Conservation (phyloP, 1,140 invertebrate species). For the Drosophila neocordata region DNA sequence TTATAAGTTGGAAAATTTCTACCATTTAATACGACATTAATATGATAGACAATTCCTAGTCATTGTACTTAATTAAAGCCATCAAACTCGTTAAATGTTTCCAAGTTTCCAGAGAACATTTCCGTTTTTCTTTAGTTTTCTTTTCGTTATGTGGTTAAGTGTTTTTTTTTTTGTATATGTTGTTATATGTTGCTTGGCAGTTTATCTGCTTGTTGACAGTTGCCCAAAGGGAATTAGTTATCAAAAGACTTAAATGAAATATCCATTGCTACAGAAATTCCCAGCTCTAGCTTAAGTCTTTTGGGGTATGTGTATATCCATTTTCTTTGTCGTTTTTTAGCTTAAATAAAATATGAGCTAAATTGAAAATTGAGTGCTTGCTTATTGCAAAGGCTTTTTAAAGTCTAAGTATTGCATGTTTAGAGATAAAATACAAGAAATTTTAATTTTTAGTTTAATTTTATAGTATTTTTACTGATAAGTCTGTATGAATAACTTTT, state of each 20-base stretch:
- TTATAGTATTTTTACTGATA: too few species aligned
- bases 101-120: not conserved
- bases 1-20: conserved; percentile 38
- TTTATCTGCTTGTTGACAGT: conserved; percentile 75
- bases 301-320: conserved; percentile 14
- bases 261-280: conserved; percentile 55
- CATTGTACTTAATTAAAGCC: conserved; percentile 9
- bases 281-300: conserved; percentile 1
- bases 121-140: not conserved
- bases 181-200: conserved; percentile 57
- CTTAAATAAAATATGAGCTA: conserved; percentile 66
- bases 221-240: conserved; percentile 78
- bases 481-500: too few species aligned
- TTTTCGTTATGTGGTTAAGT: conserved; percentile 9
- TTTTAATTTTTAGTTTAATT: too few species aligned
- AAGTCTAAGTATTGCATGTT: not conserved
- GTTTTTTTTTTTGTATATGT: conserved; percentile 14
- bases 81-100: conserved; percentile 26
- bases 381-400: conserved; percentile 18
- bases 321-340: conserved; percentile 19
- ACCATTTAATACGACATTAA: conserved; percentile 61
- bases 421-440: not conserved
- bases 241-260: conserved; percentile 75
- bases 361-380: conserved; percentile 42
- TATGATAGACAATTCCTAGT: conserved; percentile 45